Evolutionary conservation across 2,797 vertebrate genomes (phyloP).

Genomic region (Sparus aurata): DNA sequence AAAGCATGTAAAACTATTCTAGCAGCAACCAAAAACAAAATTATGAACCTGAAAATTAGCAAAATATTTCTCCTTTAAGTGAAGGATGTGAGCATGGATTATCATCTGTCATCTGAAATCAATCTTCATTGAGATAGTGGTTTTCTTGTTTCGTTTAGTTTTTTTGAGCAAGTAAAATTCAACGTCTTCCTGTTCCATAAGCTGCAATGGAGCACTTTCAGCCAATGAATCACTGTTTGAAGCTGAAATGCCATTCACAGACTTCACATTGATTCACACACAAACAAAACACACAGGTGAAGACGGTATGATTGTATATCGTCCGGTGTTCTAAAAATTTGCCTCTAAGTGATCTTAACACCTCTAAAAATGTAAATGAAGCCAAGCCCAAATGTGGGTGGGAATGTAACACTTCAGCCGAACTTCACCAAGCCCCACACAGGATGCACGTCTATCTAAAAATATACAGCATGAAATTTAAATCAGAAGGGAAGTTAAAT

Average conservation of each 20-base stretch:
- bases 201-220: conserved; percentile 31
- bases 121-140: background rate
- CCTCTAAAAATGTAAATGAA: background rate
- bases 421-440: conserved; percentile 32
- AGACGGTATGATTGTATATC: background rate
- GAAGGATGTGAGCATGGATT: background rate
- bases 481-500: conserved; percentile 30
- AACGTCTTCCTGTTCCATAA: conserved; percentile 12
- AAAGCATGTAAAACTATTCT: no score
- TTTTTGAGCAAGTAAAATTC: background rate
- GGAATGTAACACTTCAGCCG: conserved; percentile 2
- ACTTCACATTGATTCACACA: conserved; percentile 22
- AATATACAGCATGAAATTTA: background rate
- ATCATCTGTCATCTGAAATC: background rate
- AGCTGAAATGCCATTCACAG: conserved; percentile 8
- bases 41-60: no score
- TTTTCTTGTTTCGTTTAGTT: background rate
- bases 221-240: conserved; percentile 20
- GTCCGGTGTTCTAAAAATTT: conserved; percentile 13
- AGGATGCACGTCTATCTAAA: conserved; percentile 9
- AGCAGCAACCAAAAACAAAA: no score
- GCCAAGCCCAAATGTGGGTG: background rate
- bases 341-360: background rate
- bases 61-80: no score
- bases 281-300: background rate